phyloP scores from a whole-genome alignment of 2,888 invertebrate genomes.

The Ommatoiulus sabulosus region DNA sequence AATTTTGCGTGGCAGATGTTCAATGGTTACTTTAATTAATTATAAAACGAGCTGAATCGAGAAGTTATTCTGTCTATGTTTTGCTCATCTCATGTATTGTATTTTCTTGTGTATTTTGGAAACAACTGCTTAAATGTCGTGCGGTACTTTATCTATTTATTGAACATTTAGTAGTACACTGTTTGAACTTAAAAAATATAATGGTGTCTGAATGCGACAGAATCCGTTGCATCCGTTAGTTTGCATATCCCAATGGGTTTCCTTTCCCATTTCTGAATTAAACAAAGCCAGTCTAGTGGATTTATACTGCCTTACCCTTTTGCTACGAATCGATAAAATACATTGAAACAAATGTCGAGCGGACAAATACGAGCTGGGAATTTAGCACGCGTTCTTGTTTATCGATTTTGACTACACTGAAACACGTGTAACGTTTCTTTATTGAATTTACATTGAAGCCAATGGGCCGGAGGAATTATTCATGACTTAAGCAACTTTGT shows the following conservation, averaged over 20 bases:
- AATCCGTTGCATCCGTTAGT: background rate
- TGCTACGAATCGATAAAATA: background rate
- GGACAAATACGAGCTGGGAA: background rate
- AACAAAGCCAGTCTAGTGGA: background rate
- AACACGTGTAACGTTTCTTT: background rate
- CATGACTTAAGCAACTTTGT: background rate
- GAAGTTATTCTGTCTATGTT: background rate
- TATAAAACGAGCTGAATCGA: background rate
- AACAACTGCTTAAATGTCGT: background rate
- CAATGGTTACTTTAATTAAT: too few species aligned
- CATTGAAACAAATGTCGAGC: conserved; percentile 25
- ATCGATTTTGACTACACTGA: background rate
- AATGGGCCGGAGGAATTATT: background rate
- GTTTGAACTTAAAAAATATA: background rate
- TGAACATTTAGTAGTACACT: background rate
- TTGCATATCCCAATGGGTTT: background rate
- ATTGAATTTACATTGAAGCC: background rate
- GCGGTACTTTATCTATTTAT: background rate
- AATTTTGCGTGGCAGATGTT: too few species aligned
- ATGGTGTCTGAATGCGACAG: background rate
- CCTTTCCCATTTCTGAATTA: background rate
- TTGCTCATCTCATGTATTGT: background rate
- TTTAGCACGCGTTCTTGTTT: background rate
- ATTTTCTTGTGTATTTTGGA: background rate
- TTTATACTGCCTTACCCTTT: background rate